Evolutionary conservation across 2,797 vertebrate species (phyloP), one percentile per base, ranked within the genome.

Genomic region (Coilia nasus): DNA sequence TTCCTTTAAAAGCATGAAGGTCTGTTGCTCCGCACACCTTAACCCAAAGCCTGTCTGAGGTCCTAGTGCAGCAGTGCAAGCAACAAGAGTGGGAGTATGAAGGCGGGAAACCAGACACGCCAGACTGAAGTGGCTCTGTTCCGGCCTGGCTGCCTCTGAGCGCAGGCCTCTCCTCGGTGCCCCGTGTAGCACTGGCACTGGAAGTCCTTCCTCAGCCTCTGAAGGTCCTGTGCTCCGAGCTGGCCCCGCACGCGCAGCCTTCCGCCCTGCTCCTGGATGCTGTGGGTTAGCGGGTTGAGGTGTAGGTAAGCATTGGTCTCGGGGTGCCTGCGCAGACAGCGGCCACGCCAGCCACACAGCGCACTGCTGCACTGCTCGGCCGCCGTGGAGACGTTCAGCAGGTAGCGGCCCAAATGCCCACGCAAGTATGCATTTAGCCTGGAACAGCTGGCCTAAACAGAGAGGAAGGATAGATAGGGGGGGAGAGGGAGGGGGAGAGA

Each of bases 181-280:
- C 95, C 96, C n/a, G 88, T 94, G 92, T 97, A 97, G 91, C 96
- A 97, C 57, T 96, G 96, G 88, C 96, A 97, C 87, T 91, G 92
- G 90, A 97, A 97, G 85, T 95, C 90, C 28, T 85, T 71, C 1
- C 6, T 91, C 84, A 95, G 92, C 83, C 86, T 17, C 1, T 87
- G 84, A 83, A 89, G 87, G 81, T 96, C 94, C 0, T 88, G 89
- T n/a, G 81, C 81, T 25, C 92, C 88, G 15, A 91, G 90, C 50
- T 3, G 31, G 28, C 96, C 95, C 0, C 35, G 87, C 21, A 95
- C 95, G 41, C 89, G 92, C 14, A 96, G 88, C 14, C 47, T 88
- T 56, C 92, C 88, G 1, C 54, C 90, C 82, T 90, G 89, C 56
- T 88, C 89, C 31, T 81, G 90, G 87, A 97, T 95, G 83, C 35